Conservation (phyloP, 2,888 invertebrate genomes). For the Eustalomyia histrio region DNA sequence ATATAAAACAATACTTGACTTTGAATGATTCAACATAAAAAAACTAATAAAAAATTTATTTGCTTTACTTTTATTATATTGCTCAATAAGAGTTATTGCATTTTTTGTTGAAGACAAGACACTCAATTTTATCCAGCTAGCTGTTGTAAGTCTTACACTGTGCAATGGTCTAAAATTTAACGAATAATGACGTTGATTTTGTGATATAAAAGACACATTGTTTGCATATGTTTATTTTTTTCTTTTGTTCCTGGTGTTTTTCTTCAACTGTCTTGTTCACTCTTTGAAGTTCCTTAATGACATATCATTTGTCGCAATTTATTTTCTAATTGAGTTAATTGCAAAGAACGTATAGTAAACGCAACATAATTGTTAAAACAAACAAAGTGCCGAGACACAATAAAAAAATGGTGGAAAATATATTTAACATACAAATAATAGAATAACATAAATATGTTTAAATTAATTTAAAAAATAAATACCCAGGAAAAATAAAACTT, state of each 20-base stretch:
- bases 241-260: not conserved
- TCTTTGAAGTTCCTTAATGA: not conserved
- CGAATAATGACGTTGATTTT: conserved; percentile 11
- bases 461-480: too few species aligned
- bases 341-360: conserved; percentile 20
- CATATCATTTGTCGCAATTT: conserved; percentile 9
- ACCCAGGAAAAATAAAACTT: too few species aligned
- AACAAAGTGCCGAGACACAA: not conserved
- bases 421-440: too few species aligned
- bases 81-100: too few species aligned
- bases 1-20: too few species aligned
- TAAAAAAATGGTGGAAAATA: not conserved
- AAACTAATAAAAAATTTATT: too few species aligned
- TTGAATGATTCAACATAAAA: too few species aligned
- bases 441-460: too few species aligned
- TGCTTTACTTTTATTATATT: too few species aligned
- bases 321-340: conserved; percentile 32
- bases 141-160: too few species aligned
- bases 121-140: too few species aligned
- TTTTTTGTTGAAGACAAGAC: too few species aligned
- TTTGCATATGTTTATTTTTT: not conserved
- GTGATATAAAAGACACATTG: conserved; percentile 1
- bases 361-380: conserved; percentile 14
- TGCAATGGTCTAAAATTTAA: conserved; percentile 3
- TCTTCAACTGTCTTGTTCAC: not conserved